Conservation (phyloP, 2,888 invertebrate genomes). For the Entomobrya proxima region DNA sequence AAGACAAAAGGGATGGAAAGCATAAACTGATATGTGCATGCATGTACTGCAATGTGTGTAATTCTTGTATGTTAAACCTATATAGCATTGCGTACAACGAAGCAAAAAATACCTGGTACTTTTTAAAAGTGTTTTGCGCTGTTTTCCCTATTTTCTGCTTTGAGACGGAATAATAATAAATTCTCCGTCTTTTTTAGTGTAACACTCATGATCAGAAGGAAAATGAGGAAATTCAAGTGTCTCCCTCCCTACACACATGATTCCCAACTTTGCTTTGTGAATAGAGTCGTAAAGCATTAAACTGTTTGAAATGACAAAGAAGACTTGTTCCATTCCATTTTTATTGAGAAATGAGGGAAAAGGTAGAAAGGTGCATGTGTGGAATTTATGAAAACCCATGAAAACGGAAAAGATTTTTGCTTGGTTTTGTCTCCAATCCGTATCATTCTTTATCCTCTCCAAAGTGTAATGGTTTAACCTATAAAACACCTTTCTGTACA, state of each 20-base stretch:
- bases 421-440: constrained; percentile 3
- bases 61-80: constrained; percentile 13
- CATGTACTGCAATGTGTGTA: background rate
- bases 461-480: constrained; percentile 40
- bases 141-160: too few relatives aligned
- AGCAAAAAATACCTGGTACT: too few relatives aligned
- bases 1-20: background rate
- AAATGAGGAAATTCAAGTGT: background rate
- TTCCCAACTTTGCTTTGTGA: background rate
- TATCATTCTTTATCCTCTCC: background rate
- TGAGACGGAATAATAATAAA: background rate
- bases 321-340: constrained; percentile 6
- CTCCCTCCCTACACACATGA: too few relatives aligned
- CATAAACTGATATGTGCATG: background rate
- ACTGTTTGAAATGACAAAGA: constrained; percentile 55
- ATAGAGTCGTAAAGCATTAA: constrained; percentile 54
- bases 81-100: too few relatives aligned
- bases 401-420: constrained; percentile 38
- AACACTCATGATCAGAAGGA: background rate
- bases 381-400: constrained; percentile 37
- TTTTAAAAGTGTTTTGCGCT: too few relatives aligned
- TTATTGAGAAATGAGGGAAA: constrained; percentile 28
- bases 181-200: too few relatives aligned
- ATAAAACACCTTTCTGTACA: constrained; percentile 44
- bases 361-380: background rate